These are phyloP conservation scores for Dilophus febrilis DNA, from an alignment of 2,888 invertebrate species.

Conservation along the genomic window DNA sequence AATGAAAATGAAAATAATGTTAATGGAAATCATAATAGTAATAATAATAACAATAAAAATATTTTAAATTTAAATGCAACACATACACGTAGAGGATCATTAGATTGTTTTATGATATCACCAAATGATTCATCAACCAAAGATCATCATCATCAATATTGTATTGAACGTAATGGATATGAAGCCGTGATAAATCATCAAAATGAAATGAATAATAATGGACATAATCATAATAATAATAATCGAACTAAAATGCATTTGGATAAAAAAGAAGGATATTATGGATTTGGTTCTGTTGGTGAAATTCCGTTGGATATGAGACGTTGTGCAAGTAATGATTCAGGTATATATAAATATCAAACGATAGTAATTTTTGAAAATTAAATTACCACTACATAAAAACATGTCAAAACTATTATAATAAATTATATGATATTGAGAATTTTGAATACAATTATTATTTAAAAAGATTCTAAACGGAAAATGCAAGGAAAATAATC, in stretches of 20 bases:
- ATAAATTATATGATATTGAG: no score
- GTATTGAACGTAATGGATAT: slow-evolving; percentile 3
- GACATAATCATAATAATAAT: slow-evolving; percentile 4
- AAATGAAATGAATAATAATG: slow-evolving; percentile 1
- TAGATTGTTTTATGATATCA: slow-evolving; percentile 9
- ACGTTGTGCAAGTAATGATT: slow-evolving; percentile 27
- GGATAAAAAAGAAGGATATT: slow-evolving; percentile 21
- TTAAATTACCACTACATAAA: no score
- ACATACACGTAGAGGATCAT: slow-evolving; percentile 6
- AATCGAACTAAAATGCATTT: slow-evolving; percentile 5
- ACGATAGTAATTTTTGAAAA: no score
- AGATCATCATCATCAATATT: background rate
- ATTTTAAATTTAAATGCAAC: background rate
- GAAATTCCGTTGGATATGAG: slow-evolving; percentile 28
- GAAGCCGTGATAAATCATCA: slow-evolving; percentile 3
- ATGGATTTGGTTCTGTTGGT: slow-evolving; percentile 15
- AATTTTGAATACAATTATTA: no score
- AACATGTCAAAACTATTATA: no score
- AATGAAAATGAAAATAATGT: background rate
- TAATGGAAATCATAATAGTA: no score
- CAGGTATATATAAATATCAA: no score
- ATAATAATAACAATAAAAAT: slow-evolving; percentile 1
- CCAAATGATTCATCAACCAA: slow-evolving; percentile 2
- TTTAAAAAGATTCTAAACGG: no score
- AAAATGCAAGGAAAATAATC: no score